phyloP scores from a whole-genome alignment of 92 coral and sea anemone genomes.

The Siderastrea siderea region DNA sequence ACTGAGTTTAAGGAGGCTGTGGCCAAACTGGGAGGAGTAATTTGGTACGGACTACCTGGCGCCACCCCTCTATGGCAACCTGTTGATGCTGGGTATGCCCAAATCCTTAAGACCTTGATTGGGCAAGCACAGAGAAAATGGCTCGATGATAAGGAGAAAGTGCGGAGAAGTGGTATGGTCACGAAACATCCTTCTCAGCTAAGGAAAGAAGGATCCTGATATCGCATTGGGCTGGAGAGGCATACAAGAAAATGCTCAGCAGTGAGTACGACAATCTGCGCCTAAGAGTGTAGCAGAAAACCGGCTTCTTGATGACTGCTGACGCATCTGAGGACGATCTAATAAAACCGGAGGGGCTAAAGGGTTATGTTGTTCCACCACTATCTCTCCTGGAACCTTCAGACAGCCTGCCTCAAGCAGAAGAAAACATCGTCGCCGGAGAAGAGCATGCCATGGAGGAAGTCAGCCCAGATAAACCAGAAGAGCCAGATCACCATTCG shows the following conservation, averaged over 20 bases:
- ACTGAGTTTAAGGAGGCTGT: constrained; percentile 38
- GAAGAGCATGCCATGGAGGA: not conserved
- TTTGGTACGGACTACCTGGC: constrained; percentile 35
- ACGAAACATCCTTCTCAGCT: not conserved
- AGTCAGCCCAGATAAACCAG: constrained; percentile 5
- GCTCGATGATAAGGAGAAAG: constrained; percentile 49
- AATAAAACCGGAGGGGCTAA: not conserved
- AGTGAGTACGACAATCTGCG: not conserved
- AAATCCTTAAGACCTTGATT: constrained; percentile 38
- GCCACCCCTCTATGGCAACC: constrained; percentile 47
- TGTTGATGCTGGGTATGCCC: constrained; percentile 50
- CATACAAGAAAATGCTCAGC: not conserved
- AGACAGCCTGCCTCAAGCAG: not conserved
- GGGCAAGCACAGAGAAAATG: constrained; percentile 39
- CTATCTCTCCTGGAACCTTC: constrained; percentile 32
- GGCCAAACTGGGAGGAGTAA: constrained; percentile 16
- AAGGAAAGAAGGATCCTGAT: not conserved
- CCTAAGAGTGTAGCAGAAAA: not conserved
- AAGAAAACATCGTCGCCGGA: constrained; percentile 1
- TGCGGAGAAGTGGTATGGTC: constrained; percentile 41
- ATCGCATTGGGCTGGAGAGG: not conserved
- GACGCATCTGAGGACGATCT: not conserved
- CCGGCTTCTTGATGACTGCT: not conserved
- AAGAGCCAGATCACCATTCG: not conserved
- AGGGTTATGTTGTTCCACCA: constrained; percentile 30